Base-by-base conservation (phyloP, 2,888 invertebrate species). In the Baronia brevicornis region DNA sequence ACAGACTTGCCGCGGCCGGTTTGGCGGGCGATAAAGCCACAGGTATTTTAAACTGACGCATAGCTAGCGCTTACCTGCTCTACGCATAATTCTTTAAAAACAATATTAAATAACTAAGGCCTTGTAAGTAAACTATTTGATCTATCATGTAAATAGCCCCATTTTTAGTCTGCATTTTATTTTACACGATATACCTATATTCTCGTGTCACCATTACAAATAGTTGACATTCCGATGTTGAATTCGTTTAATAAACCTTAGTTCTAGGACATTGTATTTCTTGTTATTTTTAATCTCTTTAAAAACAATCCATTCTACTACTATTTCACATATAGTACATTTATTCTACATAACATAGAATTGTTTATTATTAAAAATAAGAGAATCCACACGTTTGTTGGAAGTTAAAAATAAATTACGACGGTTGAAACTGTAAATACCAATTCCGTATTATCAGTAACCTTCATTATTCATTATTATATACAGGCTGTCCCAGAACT, bases 1-100 rank as follows among this genome's bases (percentile, higher is more conserved):
- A 92, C 77, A 87, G 91, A 54, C 87, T 88, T 54, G 90, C 89
- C 54, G 89, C 89, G 48, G 86, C 86, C 57, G 84, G 84, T 28
- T 64, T 85, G 46, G 79, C 78, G 60, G 58, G 70, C 57, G 80
- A 82, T 48, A 62, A 65, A 57, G 75, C 63, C 65, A 70, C 88
- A 87, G 82, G 85, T 86, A 72, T 67, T 61, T 54, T 56, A 54
- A 43, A 54, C 43, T 54, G 48, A 65, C 67, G 66, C 72, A 62
- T 46, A 61, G 67, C 72, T 73, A 71, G 58, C 66, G 66, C 70
- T 65, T 65, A 75, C 74, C 72, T 68, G 59, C 56, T 70, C 70
- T 73, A 65, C 72, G 79, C 75, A 74, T 73, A 59, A 68, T 66
- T 62, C 48, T 60, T 55, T 70, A 67, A 73, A 73, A 65, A 60